These are phyloP conservation scores for Saturnia japonica DNA, from an alignment of 2,888 invertebrate genomes.

Conservation along the genomic window DNA sequence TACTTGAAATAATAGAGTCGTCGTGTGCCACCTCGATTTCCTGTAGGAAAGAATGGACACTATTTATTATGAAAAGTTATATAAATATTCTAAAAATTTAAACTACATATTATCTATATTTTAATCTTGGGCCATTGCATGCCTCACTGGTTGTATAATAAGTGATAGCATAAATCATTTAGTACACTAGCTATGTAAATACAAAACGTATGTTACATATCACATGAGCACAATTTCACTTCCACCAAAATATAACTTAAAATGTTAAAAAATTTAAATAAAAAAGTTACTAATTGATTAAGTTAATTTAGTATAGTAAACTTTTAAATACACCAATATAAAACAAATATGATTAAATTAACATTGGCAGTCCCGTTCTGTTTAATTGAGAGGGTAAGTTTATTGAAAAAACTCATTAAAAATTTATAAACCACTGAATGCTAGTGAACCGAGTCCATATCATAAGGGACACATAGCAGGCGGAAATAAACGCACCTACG, in stretches of 20 bases:
- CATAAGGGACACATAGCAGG: neutral
- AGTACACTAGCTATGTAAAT: neutral
- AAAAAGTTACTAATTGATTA: too few relatives aligned
- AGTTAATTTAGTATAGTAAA: too few relatives aligned
- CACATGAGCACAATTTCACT: neutral
- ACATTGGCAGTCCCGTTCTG: too few relatives aligned
- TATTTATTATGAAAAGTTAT: neutral
- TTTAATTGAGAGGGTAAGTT: too few relatives aligned
- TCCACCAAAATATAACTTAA: too few relatives aligned
- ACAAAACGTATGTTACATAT: neutral
- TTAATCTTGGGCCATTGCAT: too few relatives aligned
- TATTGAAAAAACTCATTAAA: too few relatives aligned
- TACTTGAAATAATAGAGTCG: slow-evolving; percentile 36
- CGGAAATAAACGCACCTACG: too few relatives aligned
- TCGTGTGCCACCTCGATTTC: slow-evolving; percentile 58
- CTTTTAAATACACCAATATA: too few relatives aligned
- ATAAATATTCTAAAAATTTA: neutral
- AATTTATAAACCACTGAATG: neutral
- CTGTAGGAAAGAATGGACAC: slow-evolving; percentile 40
- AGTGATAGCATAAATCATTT: neutral
- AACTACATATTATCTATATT: too few relatives aligned
- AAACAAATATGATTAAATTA: too few relatives aligned
- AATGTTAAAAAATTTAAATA: too few relatives aligned
- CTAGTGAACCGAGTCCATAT: neutral
- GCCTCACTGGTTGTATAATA: neutral